Conservation (phyloP, 2,888 invertebrate genomes). For the Noctua comes region DNA sequence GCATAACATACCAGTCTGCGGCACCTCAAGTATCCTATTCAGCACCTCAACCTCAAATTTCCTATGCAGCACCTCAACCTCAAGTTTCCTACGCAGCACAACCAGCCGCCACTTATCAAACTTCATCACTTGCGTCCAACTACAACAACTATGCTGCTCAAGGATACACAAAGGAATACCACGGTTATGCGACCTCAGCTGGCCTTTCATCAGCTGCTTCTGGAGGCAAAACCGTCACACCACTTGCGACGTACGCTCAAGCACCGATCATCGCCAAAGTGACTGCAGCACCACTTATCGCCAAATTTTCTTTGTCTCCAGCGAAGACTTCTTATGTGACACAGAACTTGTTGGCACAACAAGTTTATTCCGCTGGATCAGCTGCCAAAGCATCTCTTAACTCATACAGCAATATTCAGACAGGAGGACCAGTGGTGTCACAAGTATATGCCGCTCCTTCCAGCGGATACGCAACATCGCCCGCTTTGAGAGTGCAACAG, state of each 20-base stretch:
- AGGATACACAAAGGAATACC: conserved; percentile 81
- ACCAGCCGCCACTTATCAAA: conserved; percentile 73
- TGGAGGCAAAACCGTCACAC: conserved; percentile 80
- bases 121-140: conserved; percentile 70
- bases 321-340: conserved; percentile 78
- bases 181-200: conserved; percentile 90
- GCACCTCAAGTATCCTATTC: conserved; percentile 81
- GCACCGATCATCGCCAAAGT: conserved; percentile 89
- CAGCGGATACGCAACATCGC: conserved; percentile 82
- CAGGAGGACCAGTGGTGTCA: conserved; percentile 86
- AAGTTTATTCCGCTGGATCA: conserved; percentile 77
- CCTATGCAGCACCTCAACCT: conserved; percentile 78
- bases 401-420: conserved; percentile 77
- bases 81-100: conserved; percentile 79
- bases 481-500: conserved; percentile 78
- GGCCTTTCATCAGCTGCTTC: conserved; percentile 84
- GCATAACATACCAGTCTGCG: conserved; percentile 75
- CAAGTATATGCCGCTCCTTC: conserved; percentile 85
- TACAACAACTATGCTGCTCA: conserved; percentile 71
- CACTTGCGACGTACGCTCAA: conserved; percentile 86
- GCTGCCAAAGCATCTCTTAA: conserved; percentile 86
- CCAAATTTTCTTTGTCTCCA: conserved; percentile 80
- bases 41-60: conserved; percentile 73
- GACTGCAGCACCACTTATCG: conserved; percentile 86
- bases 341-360: conserved; percentile 81